Evolutionary conservation across 2,113 vertebrate genomes (phyloP), one percentile per base, ranked within the genome.

Genomic region (Gila orcuttii): DNA sequence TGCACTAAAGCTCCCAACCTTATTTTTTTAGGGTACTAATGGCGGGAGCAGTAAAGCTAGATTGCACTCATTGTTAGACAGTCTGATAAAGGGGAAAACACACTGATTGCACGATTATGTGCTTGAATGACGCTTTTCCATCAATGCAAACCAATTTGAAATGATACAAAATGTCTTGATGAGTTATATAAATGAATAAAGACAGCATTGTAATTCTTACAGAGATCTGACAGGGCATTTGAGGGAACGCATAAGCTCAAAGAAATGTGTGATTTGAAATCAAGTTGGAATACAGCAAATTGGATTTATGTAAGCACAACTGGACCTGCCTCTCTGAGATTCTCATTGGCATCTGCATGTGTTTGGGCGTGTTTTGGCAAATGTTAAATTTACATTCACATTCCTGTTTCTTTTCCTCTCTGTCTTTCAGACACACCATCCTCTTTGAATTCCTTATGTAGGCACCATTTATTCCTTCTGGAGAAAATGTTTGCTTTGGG

Each of bases 1-100:
- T 57, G 50, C 25, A 7, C 19, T 79, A n/a, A 76, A 76, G 7
- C 45, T 52, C 25, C 3, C 25, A 52, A 3, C 50, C 50, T 57
- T 77, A 55, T 33, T 52, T 55, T 15, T 77, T 31, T 52, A 4
- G 28, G 15, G 9, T 55, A 21, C 4, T 77, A 77, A 77, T 55
- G 75, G 25, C 0, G 4, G 50, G 25, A 55, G 50, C 50, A 77
- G 55, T 77, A 77, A 28, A 47, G n/a, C 42, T 55, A 52, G 50
- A 77, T 55, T 77, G 47, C 45, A 31, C 50, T 77, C 15, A 19
- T 77, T 77, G 75, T 55, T 75, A 75, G 42, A 25, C 42, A 47
- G 71, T 50, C 42, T 28, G 13, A 50, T 7, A 75, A 73, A 39
- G 11, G 9, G 21, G 36, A 11, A 39, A 73, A 23, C 36, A 75